Conservation (phyloP, 2,888 invertebrate genomes). For the Odontothrips loti region DNA sequence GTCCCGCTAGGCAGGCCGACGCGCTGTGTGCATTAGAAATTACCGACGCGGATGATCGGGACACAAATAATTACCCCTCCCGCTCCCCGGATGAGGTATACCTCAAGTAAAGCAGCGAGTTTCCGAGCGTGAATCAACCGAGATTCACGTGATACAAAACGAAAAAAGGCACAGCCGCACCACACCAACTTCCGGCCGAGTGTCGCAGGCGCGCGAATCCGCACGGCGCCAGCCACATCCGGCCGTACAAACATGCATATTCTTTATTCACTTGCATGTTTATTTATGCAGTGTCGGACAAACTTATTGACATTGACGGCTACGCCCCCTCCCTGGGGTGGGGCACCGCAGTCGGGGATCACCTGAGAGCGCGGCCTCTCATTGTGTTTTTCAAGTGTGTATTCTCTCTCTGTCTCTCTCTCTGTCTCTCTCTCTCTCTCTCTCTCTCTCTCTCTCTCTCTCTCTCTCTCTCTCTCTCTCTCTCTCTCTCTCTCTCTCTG, state of each 20-base stretch:
- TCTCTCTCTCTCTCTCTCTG: background rate
- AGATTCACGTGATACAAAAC: too few relatives aligned
- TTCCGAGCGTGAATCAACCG: too few relatives aligned
- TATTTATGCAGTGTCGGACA: background rate
- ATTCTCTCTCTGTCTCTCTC: background rate
- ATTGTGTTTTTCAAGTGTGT: conserved; percentile 8
- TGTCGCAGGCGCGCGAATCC: too few relatives aligned
- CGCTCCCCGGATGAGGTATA: too few relatives aligned
- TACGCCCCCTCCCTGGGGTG: background rate
- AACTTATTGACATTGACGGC: background rate
- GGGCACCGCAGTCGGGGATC: background rate
- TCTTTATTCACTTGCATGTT: background rate
- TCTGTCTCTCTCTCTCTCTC: background rate
- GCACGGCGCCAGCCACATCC: too few relatives aligned
- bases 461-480: background rate
- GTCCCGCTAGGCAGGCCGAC: background rate
- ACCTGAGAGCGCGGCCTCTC: background rate
- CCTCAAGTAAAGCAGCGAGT: too few relatives aligned
- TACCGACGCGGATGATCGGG: too few relatives aligned
- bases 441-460: background rate
- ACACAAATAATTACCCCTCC: too few relatives aligned
- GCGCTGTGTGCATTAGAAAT: background rate
- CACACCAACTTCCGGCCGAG: too few relatives aligned
- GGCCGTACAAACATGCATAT: too few relatives aligned
- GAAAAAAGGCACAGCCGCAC: too few relatives aligned